Percentiles rank a stretch among this genome's conserved stretches.
These are phyloP conservation scores for Anagrus nilaparvatae DNA, from an alignment of 1,140 invertebrate species.

Conservation along the genomic window DNA sequence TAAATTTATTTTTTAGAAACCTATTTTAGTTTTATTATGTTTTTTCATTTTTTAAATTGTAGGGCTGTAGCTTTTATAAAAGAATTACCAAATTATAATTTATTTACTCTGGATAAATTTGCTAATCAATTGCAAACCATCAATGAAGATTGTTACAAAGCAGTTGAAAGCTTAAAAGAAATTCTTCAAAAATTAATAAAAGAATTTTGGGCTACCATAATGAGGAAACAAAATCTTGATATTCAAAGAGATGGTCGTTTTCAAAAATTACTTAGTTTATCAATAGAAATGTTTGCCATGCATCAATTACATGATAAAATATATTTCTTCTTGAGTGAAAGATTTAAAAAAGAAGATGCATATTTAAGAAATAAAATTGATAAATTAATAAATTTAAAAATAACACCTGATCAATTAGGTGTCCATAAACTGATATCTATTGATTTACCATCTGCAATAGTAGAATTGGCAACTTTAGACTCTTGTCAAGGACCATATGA, in stretches of 20 bases:
- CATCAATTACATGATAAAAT: slow-evolving; percentile 24
- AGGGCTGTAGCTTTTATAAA: slow-evolving; percentile 24
- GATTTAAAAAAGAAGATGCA: slow-evolving; percentile 20
- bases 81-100: slow-evolving; percentile 12
- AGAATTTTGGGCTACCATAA: slow-evolving; percentile 23
- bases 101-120: slow-evolving; percentile 13
- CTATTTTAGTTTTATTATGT: not conserved
- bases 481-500: slow-evolving; percentile 23
- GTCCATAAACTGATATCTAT: slow-evolving; percentile 19
- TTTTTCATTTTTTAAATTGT: slow-evolving; percentile 5
- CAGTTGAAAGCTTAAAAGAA: slow-evolving; percentile 20
- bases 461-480: slow-evolving; percentile 26
- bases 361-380: slow-evolving; percentile 21
- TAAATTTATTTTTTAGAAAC: slow-evolving; percentile 15
- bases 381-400: slow-evolving; percentile 16
- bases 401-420: slow-evolving; percentile 27
- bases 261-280: slow-evolving; percentile 25
- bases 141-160: slow-evolving; percentile 13
- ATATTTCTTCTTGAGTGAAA: slow-evolving; percentile 19
- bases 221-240: slow-evolving; percentile 22
- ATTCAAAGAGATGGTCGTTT: slow-evolving; percentile 28
- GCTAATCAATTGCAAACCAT: slow-evolving; percentile 16
- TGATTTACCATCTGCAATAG: slow-evolving; percentile 27
- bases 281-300: slow-evolving; percentile 29
- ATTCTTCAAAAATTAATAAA: slow-evolving; percentile 25